Conservation (phyloP, 35 echinoderm and acorn worm species). For the Ophiothrix spiculata region DNA sequence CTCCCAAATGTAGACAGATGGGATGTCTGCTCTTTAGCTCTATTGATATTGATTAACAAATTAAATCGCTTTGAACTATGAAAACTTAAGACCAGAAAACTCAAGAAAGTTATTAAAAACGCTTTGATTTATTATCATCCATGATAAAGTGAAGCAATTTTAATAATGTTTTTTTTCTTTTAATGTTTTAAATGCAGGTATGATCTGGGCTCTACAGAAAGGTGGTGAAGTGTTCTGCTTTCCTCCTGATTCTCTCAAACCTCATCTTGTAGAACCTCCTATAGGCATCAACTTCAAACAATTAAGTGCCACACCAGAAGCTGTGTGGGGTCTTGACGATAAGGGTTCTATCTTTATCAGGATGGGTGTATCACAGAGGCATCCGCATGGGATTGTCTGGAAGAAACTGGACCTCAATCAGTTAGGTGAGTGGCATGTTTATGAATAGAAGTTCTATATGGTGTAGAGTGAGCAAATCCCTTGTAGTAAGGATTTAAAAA, state of each 20-base stretch:
- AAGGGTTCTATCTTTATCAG: conserved; percentile 53
- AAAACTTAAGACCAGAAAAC: not conserved
- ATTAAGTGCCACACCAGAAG: conserved; percentile 66
- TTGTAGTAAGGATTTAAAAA: too few species aligned
- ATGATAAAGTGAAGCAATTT: too few species aligned
- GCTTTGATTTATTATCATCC: not conserved
- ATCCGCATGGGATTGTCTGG: conserved; percentile 73
- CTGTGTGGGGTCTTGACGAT: conserved; percentile 69
- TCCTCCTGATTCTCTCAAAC: conserved; percentile 66
- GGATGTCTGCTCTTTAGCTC: not conserved
- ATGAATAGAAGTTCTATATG: not conserved
- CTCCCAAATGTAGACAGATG: too few species aligned
- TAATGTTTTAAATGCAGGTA: too few species aligned
- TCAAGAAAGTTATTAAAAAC: not conserved
- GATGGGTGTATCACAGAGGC: conserved; percentile 50
- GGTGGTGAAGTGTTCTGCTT: conserved; percentile 91
- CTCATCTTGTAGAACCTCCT: conserved; percentile 70
- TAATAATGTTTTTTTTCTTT: too few species aligned
- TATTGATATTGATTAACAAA: not conserved
- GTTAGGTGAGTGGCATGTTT: conserved; percentile 54
- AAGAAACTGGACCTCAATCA: conserved; percentile 77
- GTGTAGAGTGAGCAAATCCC: too few species aligned
- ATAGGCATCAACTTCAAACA: conserved; percentile 48
- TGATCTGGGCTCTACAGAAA: conserved; percentile 93
- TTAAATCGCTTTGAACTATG: not conserved